Evolutionary conservation across 2,888 invertebrate genomes (phyloP).

Genomic region (Campopleginae sp.): DNA sequence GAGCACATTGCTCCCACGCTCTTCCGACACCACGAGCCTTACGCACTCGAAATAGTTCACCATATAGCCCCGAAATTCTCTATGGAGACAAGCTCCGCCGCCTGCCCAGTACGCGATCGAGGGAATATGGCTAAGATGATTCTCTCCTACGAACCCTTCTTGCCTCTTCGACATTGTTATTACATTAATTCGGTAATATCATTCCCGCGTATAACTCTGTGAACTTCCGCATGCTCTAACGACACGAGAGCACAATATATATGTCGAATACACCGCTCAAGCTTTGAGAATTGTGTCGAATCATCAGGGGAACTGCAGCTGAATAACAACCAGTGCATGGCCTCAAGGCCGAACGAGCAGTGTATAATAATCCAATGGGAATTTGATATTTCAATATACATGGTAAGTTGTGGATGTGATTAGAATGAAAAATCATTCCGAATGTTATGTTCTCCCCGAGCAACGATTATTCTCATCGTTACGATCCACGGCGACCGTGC

Average conservation of each 20-base stretch:
- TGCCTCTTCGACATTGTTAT: conserved; percentile 45
- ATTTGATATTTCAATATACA: not conserved
- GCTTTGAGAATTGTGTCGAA: conserved; percentile 43
- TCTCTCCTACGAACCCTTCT: conserved; percentile 3
- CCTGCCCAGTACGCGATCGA: not conserved
- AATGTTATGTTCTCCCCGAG: not conserved
- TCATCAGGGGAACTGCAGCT: conserved; percentile 26
- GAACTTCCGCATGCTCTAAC: conserved; percentile 7
- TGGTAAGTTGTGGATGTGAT: not conserved
- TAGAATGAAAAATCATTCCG: conserved; percentile 1
- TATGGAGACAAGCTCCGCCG: not conserved
- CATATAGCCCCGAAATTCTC: not conserved
- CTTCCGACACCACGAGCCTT: not conserved
- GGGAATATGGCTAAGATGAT: conserved; percentile 22
- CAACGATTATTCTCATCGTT: no score
- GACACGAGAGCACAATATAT: not conserved
- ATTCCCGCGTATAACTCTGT: conserved; percentile 30
- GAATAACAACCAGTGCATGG: conserved; percentile 24
- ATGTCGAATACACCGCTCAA: not conserved
- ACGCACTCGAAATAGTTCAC: conserved; percentile 23
- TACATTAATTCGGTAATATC: conserved; percentile 59
- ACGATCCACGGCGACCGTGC: no score
- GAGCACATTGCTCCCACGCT: conserved; percentile 37
- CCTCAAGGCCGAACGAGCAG: not conserved
- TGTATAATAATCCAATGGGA: conserved; percentile 11